These are phyloP conservation scores for Notiomystis cincta DNA, from an alignment of 2,113 vertebrate species.

Conservation along the genomic window DNA sequence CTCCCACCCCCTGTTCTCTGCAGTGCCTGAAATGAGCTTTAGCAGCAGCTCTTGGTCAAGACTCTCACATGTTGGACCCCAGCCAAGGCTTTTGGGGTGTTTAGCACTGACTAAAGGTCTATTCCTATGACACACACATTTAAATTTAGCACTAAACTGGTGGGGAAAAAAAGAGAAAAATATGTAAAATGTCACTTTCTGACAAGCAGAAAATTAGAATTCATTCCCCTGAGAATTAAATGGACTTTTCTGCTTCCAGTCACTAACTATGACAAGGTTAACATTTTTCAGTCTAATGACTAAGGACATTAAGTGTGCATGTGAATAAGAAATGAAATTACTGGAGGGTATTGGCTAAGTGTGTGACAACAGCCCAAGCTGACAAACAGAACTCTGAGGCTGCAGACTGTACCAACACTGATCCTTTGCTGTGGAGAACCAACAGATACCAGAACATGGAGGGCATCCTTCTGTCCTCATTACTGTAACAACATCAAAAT, in stretches of 20 bases:
- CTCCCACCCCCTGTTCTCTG: neutral
- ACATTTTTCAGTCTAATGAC: slow-evolving; percentile 70
- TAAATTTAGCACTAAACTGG: slow-evolving; percentile 63
- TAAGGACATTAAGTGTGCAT: slow-evolving; percentile 61
- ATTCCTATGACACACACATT: slow-evolving; percentile 41
- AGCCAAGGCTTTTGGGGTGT: slow-evolving; percentile 37
- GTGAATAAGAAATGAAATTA: slow-evolving; percentile 55
- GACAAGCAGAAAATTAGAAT: slow-evolving; percentile 76
- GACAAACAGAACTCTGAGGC: neutral
- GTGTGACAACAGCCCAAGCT: slow-evolving; percentile 10
- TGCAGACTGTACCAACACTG: neutral
- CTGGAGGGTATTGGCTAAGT: slow-evolving; percentile 39
- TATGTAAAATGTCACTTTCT: slow-evolving; percentile 71
- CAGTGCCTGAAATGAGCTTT: neutral
- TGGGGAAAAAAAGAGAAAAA: slow-evolving; percentile 43
- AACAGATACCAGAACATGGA: neutral
- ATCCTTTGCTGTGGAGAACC: neutral
- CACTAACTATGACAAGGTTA: slow-evolving; percentile 72
- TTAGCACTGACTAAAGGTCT: slow-evolving; percentile 41
- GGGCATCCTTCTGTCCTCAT: neutral
- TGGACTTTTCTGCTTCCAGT: slow-evolving; percentile 69
- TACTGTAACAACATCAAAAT: neutral
- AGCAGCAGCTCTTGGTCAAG: slow-evolving; percentile 42
- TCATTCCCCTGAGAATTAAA: slow-evolving; percentile 62
- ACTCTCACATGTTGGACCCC: neutral